Evolutionary conservation across 1,140 invertebrate genomes (phyloP).

Genomic region (Tyrophagus putrescentiae): DNA sequence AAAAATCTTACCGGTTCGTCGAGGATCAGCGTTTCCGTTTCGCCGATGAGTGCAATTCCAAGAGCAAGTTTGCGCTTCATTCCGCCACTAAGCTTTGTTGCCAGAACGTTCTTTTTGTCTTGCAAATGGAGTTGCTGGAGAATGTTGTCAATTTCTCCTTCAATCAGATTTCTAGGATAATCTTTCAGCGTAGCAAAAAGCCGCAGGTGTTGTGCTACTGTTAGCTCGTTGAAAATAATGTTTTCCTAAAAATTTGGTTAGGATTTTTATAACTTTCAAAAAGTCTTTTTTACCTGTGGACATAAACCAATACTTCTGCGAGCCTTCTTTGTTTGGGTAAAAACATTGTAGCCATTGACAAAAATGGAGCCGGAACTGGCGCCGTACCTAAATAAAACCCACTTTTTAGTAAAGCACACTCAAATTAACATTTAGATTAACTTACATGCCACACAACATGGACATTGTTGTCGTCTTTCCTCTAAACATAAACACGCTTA

Average conservation of each 20-base stretch:
- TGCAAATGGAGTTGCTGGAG: conserved; percentile 38
- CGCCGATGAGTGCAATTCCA: conserved; percentile 67
- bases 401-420: too few species aligned
- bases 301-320: conserved; percentile 65
- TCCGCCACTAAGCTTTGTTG: conserved; percentile 63
- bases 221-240: conserved; percentile 36
- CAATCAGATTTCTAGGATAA: conserved; percentile 39
- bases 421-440: too few species aligned
- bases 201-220: conserved; percentile 27
- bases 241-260: too few species aligned
- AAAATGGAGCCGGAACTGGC: conserved; percentile 49
- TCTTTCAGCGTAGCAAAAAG: conserved; percentile 41
- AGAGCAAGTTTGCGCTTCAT: conserved; percentile 72
- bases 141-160: conserved; percentile 34
- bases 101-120: conserved; percentile 46
- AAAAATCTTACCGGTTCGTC: too few species aligned
- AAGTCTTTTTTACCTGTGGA: too few species aligned
- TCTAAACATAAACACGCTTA: too few species aligned
- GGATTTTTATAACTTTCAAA: too few species aligned
- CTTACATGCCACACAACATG: conserved; percentile 58
- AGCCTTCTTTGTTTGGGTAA: conserved; percentile 39
- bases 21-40: conserved; percentile 28
- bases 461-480: conserved; percentile 55
- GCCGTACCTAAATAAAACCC: too few species aligned
- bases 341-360: conserved; percentile 50